phyloP scores from a whole-genome alignment of 2,888 invertebrate species.

The Cheilosia scutellata region DNA sequence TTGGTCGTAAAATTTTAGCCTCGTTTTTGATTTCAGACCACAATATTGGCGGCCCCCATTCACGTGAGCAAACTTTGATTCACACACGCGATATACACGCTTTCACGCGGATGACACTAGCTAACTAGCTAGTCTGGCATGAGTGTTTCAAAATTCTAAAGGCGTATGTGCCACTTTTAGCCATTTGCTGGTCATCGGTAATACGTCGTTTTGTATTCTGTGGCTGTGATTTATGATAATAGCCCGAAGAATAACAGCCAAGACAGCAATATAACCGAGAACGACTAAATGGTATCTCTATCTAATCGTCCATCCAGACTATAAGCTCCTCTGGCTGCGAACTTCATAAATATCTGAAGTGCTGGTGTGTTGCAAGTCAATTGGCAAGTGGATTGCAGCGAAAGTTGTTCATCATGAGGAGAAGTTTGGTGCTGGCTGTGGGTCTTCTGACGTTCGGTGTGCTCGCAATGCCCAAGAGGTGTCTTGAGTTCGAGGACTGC shows the following conservation, averaged over 20 bases:
- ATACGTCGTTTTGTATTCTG: not conserved
- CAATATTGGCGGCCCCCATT: not conserved
- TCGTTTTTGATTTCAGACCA: not conserved
- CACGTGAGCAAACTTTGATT: constrained; percentile 20
- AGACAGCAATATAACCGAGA: no score
- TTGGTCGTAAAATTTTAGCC: constrained; percentile 16
- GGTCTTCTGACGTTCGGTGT: not conserved
- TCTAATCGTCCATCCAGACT: constrained; percentile 24
- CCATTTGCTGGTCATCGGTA: not conserved
- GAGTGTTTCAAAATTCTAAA: not conserved
- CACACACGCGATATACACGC: constrained; percentile 42
- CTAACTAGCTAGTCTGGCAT: not conserved
- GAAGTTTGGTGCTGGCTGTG: constrained; percentile 2
- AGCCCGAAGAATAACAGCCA: no score
- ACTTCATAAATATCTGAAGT: constrained; percentile 20
- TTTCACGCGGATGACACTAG: constrained; percentile 11
- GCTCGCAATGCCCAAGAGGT: constrained; percentile 78
- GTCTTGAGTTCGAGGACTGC: constrained; percentile 78
- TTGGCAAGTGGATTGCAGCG: constrained; percentile 1
- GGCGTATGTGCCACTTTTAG: constrained; percentile 9
- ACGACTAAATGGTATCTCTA: not conserved
- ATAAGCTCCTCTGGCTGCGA: not conserved
- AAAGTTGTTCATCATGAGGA: constrained; percentile 23
- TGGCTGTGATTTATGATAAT: no score
- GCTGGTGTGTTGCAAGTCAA: constrained; percentile 5